phyloP scores from a whole-genome alignment of 2,113 vertebrate genomes.

The Indicator indicator region DNA sequence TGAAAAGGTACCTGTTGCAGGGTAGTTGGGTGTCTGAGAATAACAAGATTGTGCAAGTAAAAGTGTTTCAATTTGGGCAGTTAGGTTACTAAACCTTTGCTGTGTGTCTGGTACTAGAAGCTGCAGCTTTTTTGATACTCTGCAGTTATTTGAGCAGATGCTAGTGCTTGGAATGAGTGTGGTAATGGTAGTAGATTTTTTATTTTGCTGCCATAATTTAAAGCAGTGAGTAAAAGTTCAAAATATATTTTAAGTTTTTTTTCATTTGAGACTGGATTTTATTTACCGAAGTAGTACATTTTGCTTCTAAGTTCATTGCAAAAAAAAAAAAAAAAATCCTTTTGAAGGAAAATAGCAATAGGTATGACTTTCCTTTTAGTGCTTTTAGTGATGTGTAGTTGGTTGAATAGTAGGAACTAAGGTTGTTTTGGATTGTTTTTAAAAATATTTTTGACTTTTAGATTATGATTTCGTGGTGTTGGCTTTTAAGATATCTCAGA shows the following conservation, averaged over 20 bases:
- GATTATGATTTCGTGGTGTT: background rate
- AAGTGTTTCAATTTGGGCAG: background rate
- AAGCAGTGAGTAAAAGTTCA: background rate
- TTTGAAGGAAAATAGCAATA: background rate
- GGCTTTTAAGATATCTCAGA: background rate
- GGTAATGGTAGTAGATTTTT: background rate
- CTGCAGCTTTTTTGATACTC: background rate
- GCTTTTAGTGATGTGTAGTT: background rate
- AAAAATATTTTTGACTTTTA: background rate
- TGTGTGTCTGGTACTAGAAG: rapidly evolving
- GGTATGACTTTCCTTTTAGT: background rate
- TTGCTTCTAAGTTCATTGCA: background rate
- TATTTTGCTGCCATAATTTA: background rate
- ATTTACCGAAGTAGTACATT: background rate
- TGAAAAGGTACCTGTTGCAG: background rate
- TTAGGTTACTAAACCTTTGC: background rate
- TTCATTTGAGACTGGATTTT: background rate
- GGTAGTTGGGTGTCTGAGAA: background rate
- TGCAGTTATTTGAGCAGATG: background rate
- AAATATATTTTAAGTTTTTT: background rate
- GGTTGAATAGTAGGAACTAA: background rate
- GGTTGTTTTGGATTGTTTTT: background rate
- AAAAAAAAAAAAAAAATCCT: background rate
- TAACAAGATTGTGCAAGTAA: background rate
- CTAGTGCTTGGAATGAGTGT: background rate